phyloP scores from a whole-genome alignment of 2,797 vertebrate genomes.

The Acanthurus leucopareius region DNA sequence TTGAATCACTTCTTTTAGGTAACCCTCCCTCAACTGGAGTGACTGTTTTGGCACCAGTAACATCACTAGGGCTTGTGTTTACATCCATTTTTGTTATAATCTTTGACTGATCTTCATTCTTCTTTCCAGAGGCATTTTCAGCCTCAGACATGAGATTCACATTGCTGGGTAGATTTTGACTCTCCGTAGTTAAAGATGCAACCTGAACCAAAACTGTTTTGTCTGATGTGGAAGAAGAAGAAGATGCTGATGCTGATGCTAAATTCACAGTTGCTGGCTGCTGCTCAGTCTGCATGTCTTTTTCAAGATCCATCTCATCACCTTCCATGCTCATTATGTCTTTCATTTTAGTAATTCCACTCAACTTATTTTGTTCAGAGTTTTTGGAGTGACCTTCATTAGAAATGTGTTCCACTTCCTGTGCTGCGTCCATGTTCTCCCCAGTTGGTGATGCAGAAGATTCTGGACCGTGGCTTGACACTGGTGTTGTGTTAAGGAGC shows the following conservation, averaged over 20 bases:
- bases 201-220: neutral
- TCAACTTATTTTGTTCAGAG: slow-evolving; percentile 10
- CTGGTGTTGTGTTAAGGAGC: slow-evolving; percentile 8
- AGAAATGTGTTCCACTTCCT: slow-evolving; percentile 26
- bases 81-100: slow-evolving; percentile 42
- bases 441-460: neutral
- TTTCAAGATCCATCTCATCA: slow-evolving; percentile 29
- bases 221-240: slow-evolving; percentile 30
- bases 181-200: slow-evolving; percentile 15
- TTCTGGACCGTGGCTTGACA: slow-evolving; percentile 19
- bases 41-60: slow-evolving; percentile 5
- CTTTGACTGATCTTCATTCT: slow-evolving; percentile 31
- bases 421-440: slow-evolving; percentile 24
- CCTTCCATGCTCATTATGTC: slow-evolving; percentile 1
- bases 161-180: neutral
- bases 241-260: neutral
- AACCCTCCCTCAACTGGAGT: slow-evolving; percentile 18
- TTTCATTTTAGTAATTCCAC: neutral
- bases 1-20: neutral
- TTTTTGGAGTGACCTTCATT: slow-evolving; percentile 27
- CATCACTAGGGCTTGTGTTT: slow-evolving; percentile 23
- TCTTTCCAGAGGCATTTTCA: slow-evolving; percentile 23
- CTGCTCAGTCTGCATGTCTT: slow-evolving; percentile 24
- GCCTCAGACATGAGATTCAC: slow-evolving; percentile 25
- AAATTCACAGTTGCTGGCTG: slow-evolving; percentile 22